Evolutionary conservation across 2,888 invertebrate species (phyloP).

Genomic region (Aphrophora alni): DNA sequence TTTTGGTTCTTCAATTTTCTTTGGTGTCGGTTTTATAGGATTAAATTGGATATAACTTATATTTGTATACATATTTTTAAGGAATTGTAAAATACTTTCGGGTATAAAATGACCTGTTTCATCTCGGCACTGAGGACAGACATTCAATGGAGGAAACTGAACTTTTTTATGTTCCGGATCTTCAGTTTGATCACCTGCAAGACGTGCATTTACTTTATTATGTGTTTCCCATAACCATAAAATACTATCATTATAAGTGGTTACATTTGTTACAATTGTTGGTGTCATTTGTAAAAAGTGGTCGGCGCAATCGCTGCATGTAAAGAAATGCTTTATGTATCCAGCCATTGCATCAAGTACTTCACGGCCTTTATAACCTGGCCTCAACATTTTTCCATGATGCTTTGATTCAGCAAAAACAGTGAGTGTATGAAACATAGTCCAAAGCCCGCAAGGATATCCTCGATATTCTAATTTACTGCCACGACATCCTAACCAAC

Average conservation of each 20-base stretch:
- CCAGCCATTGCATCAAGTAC: constrained; percentile 84
- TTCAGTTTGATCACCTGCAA: constrained; percentile 86
- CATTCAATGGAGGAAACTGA: constrained; percentile 77
- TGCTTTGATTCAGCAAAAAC: constrained; percentile 59
- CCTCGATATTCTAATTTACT: constrained; percentile 78
- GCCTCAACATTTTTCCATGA: constrained; percentile 52
- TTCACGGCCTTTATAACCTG: constrained; percentile 64
- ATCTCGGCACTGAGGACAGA: constrained; percentile 73
- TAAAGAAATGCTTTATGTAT: constrained; percentile 91
- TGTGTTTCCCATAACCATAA: constrained; percentile 96
- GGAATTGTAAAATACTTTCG: constrained; percentile 67
- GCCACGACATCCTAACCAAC: constrained; percentile 84
- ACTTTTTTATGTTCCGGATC: constrained; percentile 90
- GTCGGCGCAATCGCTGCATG: constrained; percentile 87
- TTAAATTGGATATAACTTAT: constrained; percentile 47
- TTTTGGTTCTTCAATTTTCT: background rate
- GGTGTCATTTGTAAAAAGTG: constrained; percentile 90
- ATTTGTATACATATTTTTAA: constrained; percentile 63
- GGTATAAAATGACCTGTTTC: constrained; percentile 66
- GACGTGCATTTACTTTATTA: constrained; percentile 88
- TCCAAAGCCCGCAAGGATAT: constrained; percentile 96
- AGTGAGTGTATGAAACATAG: constrained; percentile 89
- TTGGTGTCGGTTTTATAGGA: background rate
- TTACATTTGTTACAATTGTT: constrained; percentile 72
- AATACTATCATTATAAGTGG: constrained; percentile 75